Conservation (phyloP, 92 coral and sea anemone species). For the Epizoanthus stellaris region DNA sequence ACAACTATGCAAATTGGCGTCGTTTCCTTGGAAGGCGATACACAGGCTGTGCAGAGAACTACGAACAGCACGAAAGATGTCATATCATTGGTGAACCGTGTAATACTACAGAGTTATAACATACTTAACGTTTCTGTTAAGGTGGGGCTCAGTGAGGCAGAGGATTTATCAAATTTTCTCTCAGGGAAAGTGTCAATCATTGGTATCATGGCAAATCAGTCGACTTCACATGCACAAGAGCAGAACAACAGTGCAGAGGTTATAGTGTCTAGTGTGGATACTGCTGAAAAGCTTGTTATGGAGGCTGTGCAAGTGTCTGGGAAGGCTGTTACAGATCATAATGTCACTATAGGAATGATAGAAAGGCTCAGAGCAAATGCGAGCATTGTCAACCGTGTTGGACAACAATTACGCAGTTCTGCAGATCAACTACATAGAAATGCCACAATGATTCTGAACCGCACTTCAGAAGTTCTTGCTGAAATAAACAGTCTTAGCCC, state of each 20-base stretch:
- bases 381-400: conserved; percentile 45
- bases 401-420: conserved; percentile 42
- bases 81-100: conserved; percentile 52
- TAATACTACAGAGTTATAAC: conserved; percentile 46
- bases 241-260: conserved; percentile 66
- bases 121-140: conserved; percentile 61
- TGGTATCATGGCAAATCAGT: conserved; percentile 49
- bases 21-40: conserved; percentile 48
- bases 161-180: conserved; percentile 42
- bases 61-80: conserved; percentile 52
- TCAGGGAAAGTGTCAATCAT: conserved; percentile 56
- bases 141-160: conserved; percentile 55
- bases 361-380: conserved; percentile 41
- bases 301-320: conserved; percentile 34
- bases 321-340: conserved; percentile 22
- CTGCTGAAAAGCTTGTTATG: conserved; percentile 21
- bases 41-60: conserved; percentile 30
- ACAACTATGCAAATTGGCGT: conserved; percentile 65
- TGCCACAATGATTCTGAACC: conserved; percentile 61
- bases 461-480: conserved; percentile 49
- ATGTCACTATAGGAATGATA: conserved; percentile 36
- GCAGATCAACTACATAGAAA: conserved; percentile 55
- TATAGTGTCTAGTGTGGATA: conserved; percentile 49
- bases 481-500: conserved; percentile 56
- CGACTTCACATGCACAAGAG: conserved; percentile 46